Percentiles rank a stretch among this genome's conserved stretches.
These are phyloP conservation scores for Steinernema hermaphroditum DNA, from an alignment of 2,888 invertebrate genomes.

Conservation along the genomic window DNA sequence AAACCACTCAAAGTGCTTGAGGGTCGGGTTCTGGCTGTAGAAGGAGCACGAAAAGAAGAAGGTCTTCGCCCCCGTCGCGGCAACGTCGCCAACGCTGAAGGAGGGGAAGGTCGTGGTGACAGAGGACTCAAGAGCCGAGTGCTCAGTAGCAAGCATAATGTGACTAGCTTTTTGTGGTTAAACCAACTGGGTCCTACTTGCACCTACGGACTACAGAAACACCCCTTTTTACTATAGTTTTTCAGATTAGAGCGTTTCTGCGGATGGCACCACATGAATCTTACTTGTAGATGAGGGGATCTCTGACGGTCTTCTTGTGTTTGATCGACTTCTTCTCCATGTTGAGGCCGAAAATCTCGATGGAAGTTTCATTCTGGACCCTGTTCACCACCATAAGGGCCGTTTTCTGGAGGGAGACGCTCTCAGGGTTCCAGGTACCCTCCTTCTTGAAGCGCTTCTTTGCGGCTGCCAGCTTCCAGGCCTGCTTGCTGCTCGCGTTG, in stretches of 20 bases:
- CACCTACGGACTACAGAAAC: too few species aligned
- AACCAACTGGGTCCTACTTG: too few species aligned
- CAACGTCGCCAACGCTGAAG: constrained; percentile 11
- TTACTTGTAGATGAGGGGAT: constrained; percentile 19
- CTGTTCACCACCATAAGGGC: background rate
- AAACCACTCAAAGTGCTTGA: constrained; percentile 15
- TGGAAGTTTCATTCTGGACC: background rate
- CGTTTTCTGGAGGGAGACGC: constrained; percentile 8
- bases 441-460: background rate
- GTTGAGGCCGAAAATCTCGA: constrained; percentile 12
- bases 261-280: background rate
- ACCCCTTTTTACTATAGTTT: too few species aligned
- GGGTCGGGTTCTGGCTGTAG: background rate
- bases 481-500: constrained; percentile 28
- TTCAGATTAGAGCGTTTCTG: too few species aligned
- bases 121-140: too few species aligned
- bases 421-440: constrained; percentile 6
- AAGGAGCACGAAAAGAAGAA: constrained; percentile 8
- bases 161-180: too few species aligned
- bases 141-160: too few species aligned
- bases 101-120: too few species aligned
- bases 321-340: constrained; percentile 19
- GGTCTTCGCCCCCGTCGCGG: constrained; percentile 10
- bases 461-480: background rate
- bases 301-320: constrained; percentile 18